A percentile compares a stretch with the other conserved stretches of the same genome.
Evolutionary conservation across 2,113 vertebrate genomes (phyloP).

Genomic region (Prionailurus viverrinus): DNA sequence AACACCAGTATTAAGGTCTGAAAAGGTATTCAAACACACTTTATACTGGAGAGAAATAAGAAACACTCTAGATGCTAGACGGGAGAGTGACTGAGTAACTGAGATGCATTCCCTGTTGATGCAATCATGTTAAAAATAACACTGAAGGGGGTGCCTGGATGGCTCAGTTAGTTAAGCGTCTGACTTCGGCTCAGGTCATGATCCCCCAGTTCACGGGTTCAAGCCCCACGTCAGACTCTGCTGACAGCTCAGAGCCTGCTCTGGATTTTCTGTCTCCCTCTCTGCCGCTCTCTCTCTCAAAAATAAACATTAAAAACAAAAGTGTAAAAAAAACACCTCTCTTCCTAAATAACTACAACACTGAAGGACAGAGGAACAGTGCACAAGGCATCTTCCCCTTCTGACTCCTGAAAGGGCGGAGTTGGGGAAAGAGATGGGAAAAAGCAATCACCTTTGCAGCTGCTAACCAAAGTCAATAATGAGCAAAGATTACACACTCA

Average conservation of each 20-base stretch:
- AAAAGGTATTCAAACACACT: not conserved
- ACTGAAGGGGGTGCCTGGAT: not conserved
- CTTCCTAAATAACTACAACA: too few species aligned
- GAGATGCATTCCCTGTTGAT: not conserved
- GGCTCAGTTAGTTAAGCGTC: too few species aligned
- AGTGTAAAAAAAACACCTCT: too few species aligned
- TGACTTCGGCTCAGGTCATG: too few species aligned
- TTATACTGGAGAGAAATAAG: not conserved
- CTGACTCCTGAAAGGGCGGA: not conserved
- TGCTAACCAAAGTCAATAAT: conserved; percentile 15
- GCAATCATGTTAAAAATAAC: not conserved
- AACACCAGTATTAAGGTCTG: not conserved
- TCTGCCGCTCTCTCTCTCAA: too few species aligned
- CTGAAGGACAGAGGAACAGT: not conserved
- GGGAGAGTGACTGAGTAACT: not conserved
- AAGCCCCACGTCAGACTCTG: too few species aligned
- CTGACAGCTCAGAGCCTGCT: too few species aligned
- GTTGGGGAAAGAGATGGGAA: not conserved
- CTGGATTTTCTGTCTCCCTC: too few species aligned
- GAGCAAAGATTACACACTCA: conserved; percentile 33
- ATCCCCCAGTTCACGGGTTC: too few species aligned
- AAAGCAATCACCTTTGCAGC: not conserved
- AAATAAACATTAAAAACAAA: too few species aligned
- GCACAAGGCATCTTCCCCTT: not conserved
- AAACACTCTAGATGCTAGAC: not conserved